A percentile compares a stretch with the other conserved stretches of the same genome.
These are phyloP conservation scores for Pristionchus entomophagus DNA, from an alignment of 2,888 invertebrate species.

Conservation along the genomic window DNA sequence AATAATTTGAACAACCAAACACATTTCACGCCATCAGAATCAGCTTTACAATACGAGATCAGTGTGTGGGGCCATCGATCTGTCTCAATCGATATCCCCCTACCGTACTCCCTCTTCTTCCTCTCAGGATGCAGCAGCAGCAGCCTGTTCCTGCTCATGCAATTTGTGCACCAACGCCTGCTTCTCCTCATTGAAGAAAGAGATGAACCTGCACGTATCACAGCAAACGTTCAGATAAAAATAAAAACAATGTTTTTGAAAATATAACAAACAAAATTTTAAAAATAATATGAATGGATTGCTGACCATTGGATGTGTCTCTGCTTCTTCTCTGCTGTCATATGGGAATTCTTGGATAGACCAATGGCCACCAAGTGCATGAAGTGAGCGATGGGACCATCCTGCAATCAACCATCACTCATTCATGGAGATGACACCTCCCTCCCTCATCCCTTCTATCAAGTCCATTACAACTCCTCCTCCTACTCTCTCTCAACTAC, in stretches of 20 bases:
- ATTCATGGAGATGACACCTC: not conserved
- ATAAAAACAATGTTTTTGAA: not conserved
- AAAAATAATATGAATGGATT: constrained; percentile 81
- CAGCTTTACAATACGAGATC: constrained; percentile 32
- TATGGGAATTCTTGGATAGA: constrained; percentile 92
- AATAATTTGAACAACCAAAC: constrained; percentile 11
- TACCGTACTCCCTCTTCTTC: constrained; percentile 10
- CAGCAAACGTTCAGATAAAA: not conserved
- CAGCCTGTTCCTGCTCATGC: constrained; percentile 63
- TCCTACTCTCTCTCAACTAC: constrained; percentile 75
- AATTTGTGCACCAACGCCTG: constrained; percentile 61
- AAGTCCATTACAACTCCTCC: not conserved
- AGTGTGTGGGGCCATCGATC: not conserved
- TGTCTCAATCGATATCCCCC: not conserved
- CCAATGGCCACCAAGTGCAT: constrained; percentile 95
- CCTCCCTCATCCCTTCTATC: too few relatives aligned
- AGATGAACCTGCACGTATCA: constrained; percentile 42
- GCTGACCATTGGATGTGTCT: constrained; percentile 92
- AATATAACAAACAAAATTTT: not conserved
- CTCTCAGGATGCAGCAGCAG: constrained; percentile 50
- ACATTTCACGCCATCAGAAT: not conserved
- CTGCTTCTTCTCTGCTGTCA: constrained; percentile 89
- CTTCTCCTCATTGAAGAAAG: constrained; percentile 63
- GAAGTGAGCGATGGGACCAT: constrained; percentile 92
- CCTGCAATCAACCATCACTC: not conserved